Base-by-base conservation (phyloP, 2,113 vertebrate genomes). In the Callorhinus ursinus region DNA sequence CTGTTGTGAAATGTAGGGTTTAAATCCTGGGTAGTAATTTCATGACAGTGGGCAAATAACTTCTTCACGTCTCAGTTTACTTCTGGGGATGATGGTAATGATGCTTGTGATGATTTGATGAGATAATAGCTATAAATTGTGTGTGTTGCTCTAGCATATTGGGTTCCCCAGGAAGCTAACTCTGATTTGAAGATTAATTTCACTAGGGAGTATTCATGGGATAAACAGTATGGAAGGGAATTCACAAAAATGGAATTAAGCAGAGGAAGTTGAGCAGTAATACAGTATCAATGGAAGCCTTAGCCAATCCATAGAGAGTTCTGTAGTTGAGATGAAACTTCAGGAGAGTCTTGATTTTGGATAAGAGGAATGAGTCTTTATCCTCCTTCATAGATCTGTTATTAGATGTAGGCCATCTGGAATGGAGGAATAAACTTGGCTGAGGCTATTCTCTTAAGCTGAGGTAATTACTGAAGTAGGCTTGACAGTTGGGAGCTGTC, bases 21-120 rank as follows among this genome's bases (percentile, higher is more conserved):
- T 95, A 55, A 85, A 59, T 86, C 19, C 39, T 77, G 36, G 14
- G 28, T 84, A 59, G 42, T 80, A 51, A 14, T 97, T 96, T 96
- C 86, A 95, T 36, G 42, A 74, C 33, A 59, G 19, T 85, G 8
- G 28, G 19, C 21, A 51, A 92, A 28, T 77, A 90, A 95, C 36
- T 46, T 96, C 22, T 77, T 31, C 51, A 53, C 9, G 7, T 83
- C 46, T 82, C 82, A 67, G 42, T 80, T 91, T 80, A 88, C 63
- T 53, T 80, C 46, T 88, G 15, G 16, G 11, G 7, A 67, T 91
- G 24, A 92, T 84, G 42, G 24, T 81, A 82, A 77, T 59, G 55
- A 24, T 84, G 55, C 11, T 89, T 84, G n/a, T 28, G 14, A 15
- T 91, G 28, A 91, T 67, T 79, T 84, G 26, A 39, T 90, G 42